Evolutionary conservation across 2,113 vertebrate species (phyloP).

Genomic region (Myrmecobius fasciatus): DNA sequence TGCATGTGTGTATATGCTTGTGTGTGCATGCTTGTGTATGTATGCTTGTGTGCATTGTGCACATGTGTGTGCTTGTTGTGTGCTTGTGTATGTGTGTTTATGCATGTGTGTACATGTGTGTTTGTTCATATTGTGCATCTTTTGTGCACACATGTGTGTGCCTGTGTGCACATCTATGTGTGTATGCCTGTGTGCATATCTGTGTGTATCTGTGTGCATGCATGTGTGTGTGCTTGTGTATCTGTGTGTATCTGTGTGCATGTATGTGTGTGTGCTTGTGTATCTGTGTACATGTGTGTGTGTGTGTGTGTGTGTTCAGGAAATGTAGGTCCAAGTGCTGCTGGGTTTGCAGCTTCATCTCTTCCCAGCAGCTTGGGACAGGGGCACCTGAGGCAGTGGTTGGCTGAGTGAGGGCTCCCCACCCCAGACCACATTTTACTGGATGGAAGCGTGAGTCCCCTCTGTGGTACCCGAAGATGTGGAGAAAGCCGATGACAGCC

Average conservation of each 20-base stretch:
- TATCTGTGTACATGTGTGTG: neutral
- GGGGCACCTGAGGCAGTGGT: conserved; percentile 64
- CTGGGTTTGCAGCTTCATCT: neutral
- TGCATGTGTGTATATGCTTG: too few relatives aligned
- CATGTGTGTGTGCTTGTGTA: conserved; percentile 34
- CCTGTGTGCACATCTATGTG: too few relatives aligned
- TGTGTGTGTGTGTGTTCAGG: conserved; percentile 25
- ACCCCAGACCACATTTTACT: conserved; percentile 61
- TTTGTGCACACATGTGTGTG: too few relatives aligned
- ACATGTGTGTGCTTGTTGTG: too few relatives aligned
- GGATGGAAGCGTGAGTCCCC: conserved; percentile 53
- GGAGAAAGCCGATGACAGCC: neutral
- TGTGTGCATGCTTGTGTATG: too few relatives aligned
- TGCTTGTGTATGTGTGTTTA: too few relatives aligned
- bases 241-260: too few relatives aligned
- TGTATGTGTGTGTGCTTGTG: neutral
- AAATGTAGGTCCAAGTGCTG: conserved; percentile 57
- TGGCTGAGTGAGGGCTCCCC: conserved; percentile 59
- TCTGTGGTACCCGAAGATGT: conserved; percentile 38
- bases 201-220: conserved; percentile 12
- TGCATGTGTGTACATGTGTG: too few relatives aligned
- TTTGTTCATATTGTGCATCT: too few relatives aligned
- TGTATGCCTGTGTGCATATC: too few relatives aligned
- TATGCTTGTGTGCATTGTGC: too few relatives aligned
- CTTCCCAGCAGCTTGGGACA: conserved; percentile 72